phyloP scores from a whole-genome alignment of 2,888 invertebrate genomes.

The Tachystola acroxantha region DNA sequence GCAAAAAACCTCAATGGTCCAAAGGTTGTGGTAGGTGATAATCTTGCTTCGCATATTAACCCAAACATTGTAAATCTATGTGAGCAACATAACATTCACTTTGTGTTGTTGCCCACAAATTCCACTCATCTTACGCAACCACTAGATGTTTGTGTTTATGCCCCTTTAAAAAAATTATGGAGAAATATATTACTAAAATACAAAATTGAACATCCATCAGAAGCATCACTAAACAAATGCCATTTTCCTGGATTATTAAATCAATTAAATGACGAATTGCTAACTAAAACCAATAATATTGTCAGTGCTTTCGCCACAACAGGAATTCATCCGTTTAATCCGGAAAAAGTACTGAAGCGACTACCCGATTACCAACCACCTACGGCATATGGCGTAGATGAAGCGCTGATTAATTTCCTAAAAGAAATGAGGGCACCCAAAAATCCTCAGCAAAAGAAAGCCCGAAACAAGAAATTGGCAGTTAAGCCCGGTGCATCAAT shows the following conservation, averaged over 20 bases:
- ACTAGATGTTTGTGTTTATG: conserved; percentile 29
- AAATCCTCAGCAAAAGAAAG: neutral
- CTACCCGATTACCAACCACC: neutral
- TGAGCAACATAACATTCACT: conserved; percentile 1
- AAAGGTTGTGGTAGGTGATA: conserved; percentile 15
- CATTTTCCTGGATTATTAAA: no score
- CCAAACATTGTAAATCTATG: conserved; percentile 2
- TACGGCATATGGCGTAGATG: neutral
- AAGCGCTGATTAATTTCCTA: neutral
- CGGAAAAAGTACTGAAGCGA: neutral
- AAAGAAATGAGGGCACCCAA: neutral
- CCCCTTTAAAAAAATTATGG: conserved; percentile 25
- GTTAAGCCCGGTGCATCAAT: neutral
- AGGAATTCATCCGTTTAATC: neutral
- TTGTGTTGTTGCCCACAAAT: conserved; percentile 14
- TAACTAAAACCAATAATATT: neutral
- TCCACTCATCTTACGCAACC: conserved; percentile 33
- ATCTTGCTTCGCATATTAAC: conserved; percentile 11
- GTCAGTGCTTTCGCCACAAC: neutral
- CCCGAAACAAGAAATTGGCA: neutral
- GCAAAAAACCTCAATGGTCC: conserved; percentile 3
- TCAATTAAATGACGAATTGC: no score
- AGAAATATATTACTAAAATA: neutral
- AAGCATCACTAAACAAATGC: no score
- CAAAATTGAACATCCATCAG: conserved; percentile 1